Evolutionary conservation across 2,888 invertebrate species (phyloP), one percentile per base, ranked within the genome.

Genomic region (Pterostichus madidus): DNA sequence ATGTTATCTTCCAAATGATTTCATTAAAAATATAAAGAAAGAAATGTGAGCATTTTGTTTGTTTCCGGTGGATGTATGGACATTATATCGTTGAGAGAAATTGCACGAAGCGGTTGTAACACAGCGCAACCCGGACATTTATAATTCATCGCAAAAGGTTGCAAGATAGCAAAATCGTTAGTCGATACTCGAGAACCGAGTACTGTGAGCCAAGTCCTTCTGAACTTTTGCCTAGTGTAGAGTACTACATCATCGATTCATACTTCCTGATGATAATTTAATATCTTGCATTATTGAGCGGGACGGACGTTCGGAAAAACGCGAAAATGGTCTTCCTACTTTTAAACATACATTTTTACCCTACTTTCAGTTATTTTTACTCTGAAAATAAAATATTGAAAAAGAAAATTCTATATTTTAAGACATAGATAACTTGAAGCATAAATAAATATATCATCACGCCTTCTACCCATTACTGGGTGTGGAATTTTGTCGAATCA

Each of bases 21-120:
- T 64, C 64, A 64, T 64, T 64, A 64, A 64, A 64, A 64, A 64
- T 64, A 64, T 64, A 64, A 64, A 64, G 32, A 64, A 64, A 7
- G 35, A 64, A 64, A 64, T 64, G 39, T 35, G 64, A 13, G 13
- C 35, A 39, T 31, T 64, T 35, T 64, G 59, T 59, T 59, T 59
- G 17, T 17, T 24, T 31, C 59, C 10, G 52, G 11, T 6, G 39
- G 5, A 39, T 6, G 8, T 39, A 39, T 39, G 31, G 15, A 31
- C 24, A 31, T 3, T 8, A 11, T 59, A 59, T 59, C 59, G 52
- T n/a, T 52, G 52, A 52, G 5, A 13, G 13, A 52, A 52, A 52
- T 10, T 52, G 52, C 52, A 5, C 5, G n/a, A 5, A 52, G 52
- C 13, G 52, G 52, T 1, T 13, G n/a, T 52, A 13, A 52, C 52